These are phyloP conservation scores for Drosophila simulans DNA, from an alignment of 1,140 invertebrate species.

Conservation along the genomic window DNA sequence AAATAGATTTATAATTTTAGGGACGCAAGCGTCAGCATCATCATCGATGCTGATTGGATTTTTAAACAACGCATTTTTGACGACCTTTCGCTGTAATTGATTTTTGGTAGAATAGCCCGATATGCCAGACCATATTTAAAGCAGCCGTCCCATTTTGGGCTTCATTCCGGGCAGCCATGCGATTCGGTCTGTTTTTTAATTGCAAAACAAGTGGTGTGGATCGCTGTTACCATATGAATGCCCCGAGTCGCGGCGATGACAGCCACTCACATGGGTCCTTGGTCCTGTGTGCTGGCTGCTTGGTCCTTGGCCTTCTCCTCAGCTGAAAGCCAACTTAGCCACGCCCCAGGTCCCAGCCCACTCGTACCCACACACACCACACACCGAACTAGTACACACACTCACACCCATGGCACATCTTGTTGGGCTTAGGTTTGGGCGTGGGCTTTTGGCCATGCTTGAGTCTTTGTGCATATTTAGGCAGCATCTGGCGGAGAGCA, in stretches of 20 bases:
- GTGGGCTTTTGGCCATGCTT: constrained; percentile 36
- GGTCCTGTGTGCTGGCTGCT: constrained; percentile 8
- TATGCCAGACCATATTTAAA: neutral
- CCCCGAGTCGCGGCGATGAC: constrained; percentile 40
- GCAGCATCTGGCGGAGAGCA: constrained; percentile 22
- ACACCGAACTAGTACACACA: neutral
- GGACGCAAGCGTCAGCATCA: too few relatives aligned
- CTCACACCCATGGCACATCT: constrained; percentile 8
- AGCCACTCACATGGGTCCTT: constrained; percentile 35
- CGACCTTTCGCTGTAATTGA: neutral
- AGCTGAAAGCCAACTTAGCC: constrained; percentile 26
- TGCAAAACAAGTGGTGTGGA: constrained; percentile 58
- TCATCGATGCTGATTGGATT: too few relatives aligned
- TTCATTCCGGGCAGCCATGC: neutral
- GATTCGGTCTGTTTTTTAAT: constrained; percentile 48
- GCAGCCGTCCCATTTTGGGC: neutral
- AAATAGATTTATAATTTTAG: too few relatives aligned
- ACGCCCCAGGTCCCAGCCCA: constrained; percentile 1
- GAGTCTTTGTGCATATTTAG: constrained; percentile 69
- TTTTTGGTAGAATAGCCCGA: neutral
- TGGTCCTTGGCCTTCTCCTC: constrained; percentile 8
- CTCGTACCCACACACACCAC: too few relatives aligned
- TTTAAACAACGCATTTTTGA: neutral
- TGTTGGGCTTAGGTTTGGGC: neutral
- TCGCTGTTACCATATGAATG: constrained; percentile 58